These are phyloP conservation scores for Drosophila ogumai DNA, from an alignment of 1,140 invertebrate species.

Conservation along the genomic window DNA sequence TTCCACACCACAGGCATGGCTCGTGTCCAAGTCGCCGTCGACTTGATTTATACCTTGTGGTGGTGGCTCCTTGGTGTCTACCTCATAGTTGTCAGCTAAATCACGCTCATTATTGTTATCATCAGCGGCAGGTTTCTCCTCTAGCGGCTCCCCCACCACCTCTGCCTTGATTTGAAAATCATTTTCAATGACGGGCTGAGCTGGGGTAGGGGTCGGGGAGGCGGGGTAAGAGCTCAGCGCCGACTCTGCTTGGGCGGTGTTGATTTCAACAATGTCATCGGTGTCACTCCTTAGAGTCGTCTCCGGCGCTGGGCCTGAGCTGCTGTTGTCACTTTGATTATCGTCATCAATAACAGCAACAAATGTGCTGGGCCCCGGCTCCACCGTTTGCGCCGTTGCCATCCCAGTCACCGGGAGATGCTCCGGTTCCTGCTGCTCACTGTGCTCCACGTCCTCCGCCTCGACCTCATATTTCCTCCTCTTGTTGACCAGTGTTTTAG, in stretches of 20 bases:
- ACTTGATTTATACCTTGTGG: constrained; percentile 63
- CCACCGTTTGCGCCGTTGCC: constrained; percentile 34
- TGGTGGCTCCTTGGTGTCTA: constrained; percentile 38
- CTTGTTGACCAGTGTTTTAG: constrained; percentile 62
- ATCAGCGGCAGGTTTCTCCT: constrained; percentile 64
- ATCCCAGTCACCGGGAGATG: constrained; percentile 21
- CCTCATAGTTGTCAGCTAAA: constrained; percentile 80
- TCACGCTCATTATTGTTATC: constrained; percentile 83
- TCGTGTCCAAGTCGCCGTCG: constrained; percentile 8
- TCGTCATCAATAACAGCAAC: constrained; percentile 78
- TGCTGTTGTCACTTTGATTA: constrained; percentile 82
- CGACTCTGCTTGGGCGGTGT: constrained; percentile 46
- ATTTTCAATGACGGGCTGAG: constrained; percentile 66
- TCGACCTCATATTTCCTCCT: constrained; percentile 29
- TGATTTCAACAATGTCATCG: constrained; percentile 83
- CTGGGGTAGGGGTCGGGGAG: background rate
- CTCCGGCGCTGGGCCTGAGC: constrained; percentile 23
- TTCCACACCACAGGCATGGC: constrained; percentile 10
- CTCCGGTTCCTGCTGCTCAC: constrained; percentile 18
- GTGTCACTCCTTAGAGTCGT: constrained; percentile 56
- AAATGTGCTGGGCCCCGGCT: constrained; percentile 54
- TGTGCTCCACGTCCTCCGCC: constrained; percentile 6
- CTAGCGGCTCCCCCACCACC: constrained; percentile 6
- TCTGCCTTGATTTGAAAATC: constrained; percentile 78
- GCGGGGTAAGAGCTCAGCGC: constrained; percentile 11